Evolutionary conservation across 2,888 invertebrate species (phyloP).

Genomic region (Drosophila merina): DNA sequence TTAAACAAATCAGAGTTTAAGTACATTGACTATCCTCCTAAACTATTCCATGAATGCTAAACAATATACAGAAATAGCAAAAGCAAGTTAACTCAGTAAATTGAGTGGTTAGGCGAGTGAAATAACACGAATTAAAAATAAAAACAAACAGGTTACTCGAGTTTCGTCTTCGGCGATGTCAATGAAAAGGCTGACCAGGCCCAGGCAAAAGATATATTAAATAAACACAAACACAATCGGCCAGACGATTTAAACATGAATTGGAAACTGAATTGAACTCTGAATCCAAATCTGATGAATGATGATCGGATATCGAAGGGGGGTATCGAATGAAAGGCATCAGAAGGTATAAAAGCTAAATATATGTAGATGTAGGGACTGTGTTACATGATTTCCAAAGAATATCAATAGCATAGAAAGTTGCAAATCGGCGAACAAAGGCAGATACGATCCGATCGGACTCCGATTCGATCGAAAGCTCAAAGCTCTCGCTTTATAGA

Average conservation of each 20-base stretch:
- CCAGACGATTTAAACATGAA: slow-evolving; percentile 19
- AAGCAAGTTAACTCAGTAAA: slow-evolving; percentile 13
- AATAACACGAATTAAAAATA: slow-evolving; percentile 53
- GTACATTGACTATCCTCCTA: slow-evolving; percentile 37
- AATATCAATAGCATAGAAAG: slow-evolving; percentile 63
- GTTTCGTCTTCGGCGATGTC: slow-evolving; percentile 74
- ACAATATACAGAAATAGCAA: slow-evolving; percentile 26
- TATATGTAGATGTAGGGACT: background rate
- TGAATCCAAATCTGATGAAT: slow-evolving; percentile 33
- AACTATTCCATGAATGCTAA: slow-evolving; percentile 41
- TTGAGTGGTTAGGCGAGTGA: slow-evolving; percentile 45
- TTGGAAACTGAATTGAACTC: slow-evolving; percentile 28
- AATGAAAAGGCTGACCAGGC: slow-evolving; percentile 58
- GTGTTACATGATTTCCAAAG: slow-evolving; percentile 42
- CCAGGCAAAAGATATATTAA: slow-evolving; percentile 7
- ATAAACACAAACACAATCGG: slow-evolving; percentile 32
- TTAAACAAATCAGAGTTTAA: background rate
- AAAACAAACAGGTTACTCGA: slow-evolving; percentile 75
- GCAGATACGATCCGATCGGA: slow-evolving; percentile 33
- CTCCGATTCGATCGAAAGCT: slow-evolving; percentile 35
- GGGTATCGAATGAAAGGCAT: slow-evolving; percentile 5
- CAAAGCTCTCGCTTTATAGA: slow-evolving; percentile 13
- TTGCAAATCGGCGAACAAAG: slow-evolving; percentile 54
- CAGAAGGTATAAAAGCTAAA: slow-evolving; percentile 6
- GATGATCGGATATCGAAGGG: slow-evolving; percentile 27